A percentile compares a stretch with the other conserved stretches of the same genome.
Conservation (phyloP, 2,113 vertebrate genomes). For the Ceratotherium simum region DNA sequence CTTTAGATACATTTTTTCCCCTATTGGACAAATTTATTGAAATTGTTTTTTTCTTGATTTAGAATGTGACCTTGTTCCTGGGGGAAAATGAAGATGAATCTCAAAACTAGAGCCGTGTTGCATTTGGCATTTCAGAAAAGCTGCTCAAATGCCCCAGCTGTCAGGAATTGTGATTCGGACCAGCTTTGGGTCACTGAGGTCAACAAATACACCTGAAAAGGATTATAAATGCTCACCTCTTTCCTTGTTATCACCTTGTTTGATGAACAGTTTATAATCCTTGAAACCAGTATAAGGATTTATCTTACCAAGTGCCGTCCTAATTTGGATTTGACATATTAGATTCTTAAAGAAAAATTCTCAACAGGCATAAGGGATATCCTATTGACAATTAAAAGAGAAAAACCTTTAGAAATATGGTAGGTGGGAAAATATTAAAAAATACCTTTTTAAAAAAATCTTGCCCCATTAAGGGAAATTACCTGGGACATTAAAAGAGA, state of each 20-base stretch:
- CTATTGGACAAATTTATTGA: background rate
- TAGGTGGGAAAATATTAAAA: background rate
- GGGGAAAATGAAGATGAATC: background rate
- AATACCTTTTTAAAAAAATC: background rate
- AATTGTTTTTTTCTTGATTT: slow-evolving; percentile 31
- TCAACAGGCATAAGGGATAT: background rate
- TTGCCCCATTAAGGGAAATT: background rate
- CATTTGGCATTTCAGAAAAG: slow-evolving; percentile 55
- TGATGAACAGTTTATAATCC: slow-evolving; percentile 32
- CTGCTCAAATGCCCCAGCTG: background rate
- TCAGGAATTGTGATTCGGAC: background rate
- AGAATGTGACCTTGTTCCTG: background rate
- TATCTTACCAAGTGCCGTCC: background rate
- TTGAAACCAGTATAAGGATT: slow-evolving; percentile 4
- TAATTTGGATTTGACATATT: background rate
- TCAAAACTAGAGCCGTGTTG: background rate
- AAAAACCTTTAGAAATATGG: background rate
- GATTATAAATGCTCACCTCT: background rate
- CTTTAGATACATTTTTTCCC: background rate
- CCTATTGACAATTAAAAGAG: background rate
- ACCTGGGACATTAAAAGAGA: background rate
- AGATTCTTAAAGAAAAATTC: background rate
- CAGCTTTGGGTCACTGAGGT: background rate
- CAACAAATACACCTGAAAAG: background rate
- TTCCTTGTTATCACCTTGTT: background rate